A percentile compares a stretch with the other conserved stretches of the same genome.
Conservation (phyloP, 2,797 vertebrate genomes). For the Xenops minutus region DNA sequence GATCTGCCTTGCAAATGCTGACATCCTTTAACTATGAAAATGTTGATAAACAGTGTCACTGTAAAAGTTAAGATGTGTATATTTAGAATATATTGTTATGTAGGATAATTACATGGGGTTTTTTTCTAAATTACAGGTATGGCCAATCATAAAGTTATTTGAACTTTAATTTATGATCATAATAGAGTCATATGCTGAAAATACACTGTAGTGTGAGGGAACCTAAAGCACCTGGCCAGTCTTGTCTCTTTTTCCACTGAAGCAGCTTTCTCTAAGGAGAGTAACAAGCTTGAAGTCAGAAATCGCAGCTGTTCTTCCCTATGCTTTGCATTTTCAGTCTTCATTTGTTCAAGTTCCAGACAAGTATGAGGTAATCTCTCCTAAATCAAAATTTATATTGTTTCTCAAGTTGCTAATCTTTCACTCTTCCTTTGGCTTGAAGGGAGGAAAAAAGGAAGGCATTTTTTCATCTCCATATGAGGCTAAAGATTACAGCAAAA, state of each 20-base stretch:
- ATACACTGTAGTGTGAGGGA: neutral
- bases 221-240: neutral
- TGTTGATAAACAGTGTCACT: neutral
- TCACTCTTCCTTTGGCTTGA: neutral
- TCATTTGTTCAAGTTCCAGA: conserved; percentile 50
- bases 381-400: conserved; percentile 38
- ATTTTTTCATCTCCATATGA: neutral
- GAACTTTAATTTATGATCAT: neutral
- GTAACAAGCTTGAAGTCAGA: conserved; percentile 27
- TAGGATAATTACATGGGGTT: neutral
- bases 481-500: neutral
- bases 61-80: neutral
- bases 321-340: conserved; percentile 25
- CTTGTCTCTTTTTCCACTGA: neutral
- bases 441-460: neutral
- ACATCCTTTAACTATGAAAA: neutral
- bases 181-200: neutral
- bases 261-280: neutral
- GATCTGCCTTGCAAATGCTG: neutral
- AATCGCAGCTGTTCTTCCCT: conserved; percentile 30
- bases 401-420: neutral
- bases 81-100: neutral
- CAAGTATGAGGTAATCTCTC: conserved; percentile 52
- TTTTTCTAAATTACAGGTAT: neutral
- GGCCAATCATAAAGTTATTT: neutral